Conservation (phyloP, 2,797 vertebrate species). For the Agapornis canus region DNA sequence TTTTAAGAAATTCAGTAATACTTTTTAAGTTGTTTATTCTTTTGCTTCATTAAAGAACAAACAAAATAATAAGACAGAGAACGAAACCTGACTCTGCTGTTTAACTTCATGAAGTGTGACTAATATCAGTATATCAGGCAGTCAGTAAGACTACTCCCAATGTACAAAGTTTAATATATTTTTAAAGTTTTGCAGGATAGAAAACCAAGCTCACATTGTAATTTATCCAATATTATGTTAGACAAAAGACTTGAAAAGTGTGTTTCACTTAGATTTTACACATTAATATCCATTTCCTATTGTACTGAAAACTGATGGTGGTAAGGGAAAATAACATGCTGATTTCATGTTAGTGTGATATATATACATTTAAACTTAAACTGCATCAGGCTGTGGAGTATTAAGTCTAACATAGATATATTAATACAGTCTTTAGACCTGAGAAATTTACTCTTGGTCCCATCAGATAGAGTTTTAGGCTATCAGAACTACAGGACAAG, state of each 20-base stretch:
- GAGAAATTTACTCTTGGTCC: slow-evolving; percentile 47
- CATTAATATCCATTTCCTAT: not conserved
- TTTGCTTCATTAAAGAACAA: not conserved
- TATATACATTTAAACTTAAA: not conserved
- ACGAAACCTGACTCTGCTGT: not conserved
- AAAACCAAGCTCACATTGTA: not conserved
- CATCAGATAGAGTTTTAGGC: slow-evolving; percentile 9
- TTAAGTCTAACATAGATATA: not conserved
- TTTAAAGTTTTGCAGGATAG: not conserved
- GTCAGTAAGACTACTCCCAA: not conserved
- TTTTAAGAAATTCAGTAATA: not conserved
- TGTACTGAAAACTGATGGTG: slow-evolving; percentile 1
- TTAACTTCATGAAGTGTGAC: not conserved
- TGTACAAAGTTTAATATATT: not conserved
- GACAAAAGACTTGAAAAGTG: not conserved
- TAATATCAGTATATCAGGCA: not conserved
- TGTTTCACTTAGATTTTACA: slow-evolving; percentile 8
- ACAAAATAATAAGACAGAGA: not conserved
- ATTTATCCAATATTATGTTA: not conserved
- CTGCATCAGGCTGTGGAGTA: not conserved
- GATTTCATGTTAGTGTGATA: not conserved
- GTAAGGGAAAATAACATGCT: not conserved
- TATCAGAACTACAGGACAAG: slow-evolving; percentile 60
- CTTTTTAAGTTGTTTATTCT: not conserved
- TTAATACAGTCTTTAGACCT: not conserved